Evolutionary conservation across 1,140 invertebrate genomes (phyloP).

Genomic region (Gryllus bimaculatus): DNA sequence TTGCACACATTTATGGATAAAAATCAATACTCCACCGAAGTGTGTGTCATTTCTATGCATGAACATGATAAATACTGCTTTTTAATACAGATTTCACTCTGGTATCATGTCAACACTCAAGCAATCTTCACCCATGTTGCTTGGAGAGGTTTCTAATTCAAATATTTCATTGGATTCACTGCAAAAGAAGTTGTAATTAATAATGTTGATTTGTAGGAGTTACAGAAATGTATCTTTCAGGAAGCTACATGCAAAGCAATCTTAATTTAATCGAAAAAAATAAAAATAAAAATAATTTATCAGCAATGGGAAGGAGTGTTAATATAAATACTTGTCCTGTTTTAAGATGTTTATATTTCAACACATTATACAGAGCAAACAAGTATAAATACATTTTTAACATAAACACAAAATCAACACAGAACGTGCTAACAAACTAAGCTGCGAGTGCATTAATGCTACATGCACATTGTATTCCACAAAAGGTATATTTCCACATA

Average conservation of each 20-base stretch:
- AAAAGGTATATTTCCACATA: no score
- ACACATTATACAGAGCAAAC: neutral
- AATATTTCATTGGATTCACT: conserved; percentile 70
- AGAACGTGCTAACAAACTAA: neutral
- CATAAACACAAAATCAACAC: no score
- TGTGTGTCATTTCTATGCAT: conserved; percentile 32
- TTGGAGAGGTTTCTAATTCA: conserved; percentile 67
- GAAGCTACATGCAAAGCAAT: no score
- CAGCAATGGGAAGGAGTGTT: neutral
- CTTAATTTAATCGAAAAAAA: no score
- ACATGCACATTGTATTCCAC: no score
- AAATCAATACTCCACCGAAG: conserved; percentile 20
- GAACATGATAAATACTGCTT: conserved; percentile 29
- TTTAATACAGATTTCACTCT: conserved; percentile 25
- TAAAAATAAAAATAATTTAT: no score
- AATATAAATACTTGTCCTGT: neutral
- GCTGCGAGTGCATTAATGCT: no score
- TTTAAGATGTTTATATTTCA: neutral
- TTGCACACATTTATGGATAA: no score
- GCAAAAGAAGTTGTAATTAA: conserved; percentile 31
- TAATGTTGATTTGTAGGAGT: no score
- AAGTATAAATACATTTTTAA: neutral
- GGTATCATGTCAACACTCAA: conserved; percentile 50
- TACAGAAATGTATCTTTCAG: no score
- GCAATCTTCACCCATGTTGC: conserved; percentile 55